Conservation (phyloP, 2,113 vertebrate species). For the Calyptommatus sinebrachiatus region DNA sequence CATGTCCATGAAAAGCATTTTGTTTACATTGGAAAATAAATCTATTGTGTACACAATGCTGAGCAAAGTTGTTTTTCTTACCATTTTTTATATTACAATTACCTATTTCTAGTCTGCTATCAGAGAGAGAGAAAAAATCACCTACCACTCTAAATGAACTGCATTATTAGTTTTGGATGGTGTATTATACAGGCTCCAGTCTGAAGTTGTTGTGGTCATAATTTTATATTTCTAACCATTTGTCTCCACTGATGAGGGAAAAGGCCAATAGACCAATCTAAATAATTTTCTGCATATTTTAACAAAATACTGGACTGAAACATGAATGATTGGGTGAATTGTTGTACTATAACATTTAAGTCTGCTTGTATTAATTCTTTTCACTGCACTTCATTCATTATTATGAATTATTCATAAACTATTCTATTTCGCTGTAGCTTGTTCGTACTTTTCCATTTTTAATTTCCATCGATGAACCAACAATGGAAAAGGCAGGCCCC, state of each 20-base stretch:
- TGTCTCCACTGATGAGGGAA: background rate
- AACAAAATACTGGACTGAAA: constrained; percentile 5
- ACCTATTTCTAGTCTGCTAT: background rate
- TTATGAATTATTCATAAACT: background rate
- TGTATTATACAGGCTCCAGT: background rate
- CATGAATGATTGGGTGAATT: constrained; percentile 6
- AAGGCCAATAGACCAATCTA: background rate
- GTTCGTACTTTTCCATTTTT: background rate
- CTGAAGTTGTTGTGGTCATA: background rate
- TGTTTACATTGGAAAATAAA: background rate
- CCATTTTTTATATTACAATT: constrained; percentile 4
- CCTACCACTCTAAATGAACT: constrained; percentile 1
- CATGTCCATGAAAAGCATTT: background rate
- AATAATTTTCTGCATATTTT: constrained; percentile 14
- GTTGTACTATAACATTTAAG: constrained; percentile 11
- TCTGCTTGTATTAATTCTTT: constrained; percentile 13
- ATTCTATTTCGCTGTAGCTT: background rate
- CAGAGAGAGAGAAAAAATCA: background rate
- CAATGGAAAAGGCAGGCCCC: background rate
- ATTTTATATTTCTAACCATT: constrained; percentile 13
- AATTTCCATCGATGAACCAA: background rate
- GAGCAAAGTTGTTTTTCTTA: background rate
- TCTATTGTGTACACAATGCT: background rate
- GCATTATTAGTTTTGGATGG: constrained; percentile 6
- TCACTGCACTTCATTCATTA: background rate